These are phyloP conservation scores for Dromiciops gliroides DNA, from an alignment of 2,113 vertebrate species.

Conservation along the genomic window DNA sequence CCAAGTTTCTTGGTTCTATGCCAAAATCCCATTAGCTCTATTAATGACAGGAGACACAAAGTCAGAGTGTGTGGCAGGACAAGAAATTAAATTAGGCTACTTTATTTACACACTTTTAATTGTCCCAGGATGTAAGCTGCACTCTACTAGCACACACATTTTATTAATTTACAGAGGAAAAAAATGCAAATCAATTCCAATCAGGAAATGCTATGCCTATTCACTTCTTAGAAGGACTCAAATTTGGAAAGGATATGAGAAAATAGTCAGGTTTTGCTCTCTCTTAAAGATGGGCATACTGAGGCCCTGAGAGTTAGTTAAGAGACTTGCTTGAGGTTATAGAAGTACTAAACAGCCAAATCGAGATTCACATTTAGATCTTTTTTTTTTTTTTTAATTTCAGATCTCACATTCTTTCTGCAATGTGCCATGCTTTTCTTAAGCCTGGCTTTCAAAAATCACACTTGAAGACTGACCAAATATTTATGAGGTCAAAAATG, in stretches of 20 bases:
- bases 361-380: background rate
- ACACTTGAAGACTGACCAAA: background rate
- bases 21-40: slow-evolving; percentile 73
- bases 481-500: background rate
- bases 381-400: background rate
- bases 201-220: background rate
- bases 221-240: background rate
- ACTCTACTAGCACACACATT: background rate
- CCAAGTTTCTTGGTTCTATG: slow-evolving; percentile 26
- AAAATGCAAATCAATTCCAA: background rate
- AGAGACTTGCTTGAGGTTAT: background rate
- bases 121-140: slow-evolving; percentile 38
- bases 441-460: background rate
- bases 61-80: slow-evolving; percentile 67
- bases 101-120: slow-evolving; percentile 62
- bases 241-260: background rate
- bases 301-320: background rate
- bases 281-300: background rate
- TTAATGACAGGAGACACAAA: slow-evolving; percentile 61
- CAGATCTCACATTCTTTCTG: background rate
- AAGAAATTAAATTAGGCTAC: slow-evolving; percentile 68
- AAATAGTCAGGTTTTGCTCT: background rate
- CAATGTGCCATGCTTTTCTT: background rate
- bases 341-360: background rate
- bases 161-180: background rate